Base-by-base conservation (phyloP, 2,888 invertebrate genomes). In the Apamea sordens region DNA sequence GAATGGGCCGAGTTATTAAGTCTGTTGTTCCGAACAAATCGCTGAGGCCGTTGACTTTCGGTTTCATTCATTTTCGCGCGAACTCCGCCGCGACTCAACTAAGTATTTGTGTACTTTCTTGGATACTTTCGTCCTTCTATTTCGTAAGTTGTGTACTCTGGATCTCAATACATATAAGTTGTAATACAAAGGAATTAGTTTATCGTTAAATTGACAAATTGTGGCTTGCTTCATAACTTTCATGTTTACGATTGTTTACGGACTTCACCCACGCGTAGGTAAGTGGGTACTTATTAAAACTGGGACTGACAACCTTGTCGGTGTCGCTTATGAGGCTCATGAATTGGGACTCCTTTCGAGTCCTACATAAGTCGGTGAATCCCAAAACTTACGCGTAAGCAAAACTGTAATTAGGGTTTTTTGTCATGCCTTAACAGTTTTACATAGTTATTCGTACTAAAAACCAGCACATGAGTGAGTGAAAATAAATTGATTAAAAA, bases 1-100 rank as follows among this genome's bases (percentile, higher is more conserved):
- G 94, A 95, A 95, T 93, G 94, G 89, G 88, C 89, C 88, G 32
- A 94, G 93, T 94, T 95, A 94, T 94, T 93, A 94, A 92, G 92
- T 89, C 92, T 93, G 93, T 93, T 94, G 93, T 94, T 94, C 91
- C 88, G 91, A 94, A 93, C 93, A 92, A 93, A 93, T 92, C 91
- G 88, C 89, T 88, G 76, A 92, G 94, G 94, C 91, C 95, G 93
- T 95, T 95, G 95, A 95, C 94, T 95, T 93, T 93, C 92, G 92
- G 90, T 93, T 94, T 94, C 94, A 94, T 95, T 95, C 94, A 85
- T 87, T 88, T 86, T 81, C 87, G 53, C 87, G 77, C 32, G 77
- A 86, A 87, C 82, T 86, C 85, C 61, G 50, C 72, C 82, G 77
- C 78, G 80, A 76, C 61, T 84, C 79, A 10, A 63, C 79, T 79